Conservation (phyloP, 2,888 invertebrate genomes). For the Smittia sp. region DNA sequence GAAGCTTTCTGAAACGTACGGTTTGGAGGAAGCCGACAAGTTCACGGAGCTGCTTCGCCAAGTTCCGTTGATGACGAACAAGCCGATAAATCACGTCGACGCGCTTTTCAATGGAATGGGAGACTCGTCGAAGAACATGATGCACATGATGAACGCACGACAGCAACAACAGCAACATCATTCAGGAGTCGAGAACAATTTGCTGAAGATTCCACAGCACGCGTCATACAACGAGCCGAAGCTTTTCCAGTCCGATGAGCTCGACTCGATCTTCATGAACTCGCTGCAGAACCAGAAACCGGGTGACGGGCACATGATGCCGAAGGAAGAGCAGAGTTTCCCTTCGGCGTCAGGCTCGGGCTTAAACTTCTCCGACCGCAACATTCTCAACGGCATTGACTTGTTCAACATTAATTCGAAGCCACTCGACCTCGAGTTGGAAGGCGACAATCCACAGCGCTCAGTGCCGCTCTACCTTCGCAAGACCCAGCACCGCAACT, state of each 20-base stretch:
- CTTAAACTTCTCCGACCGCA: slow-evolving; percentile 5
- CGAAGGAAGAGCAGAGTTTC: slow-evolving; percentile 47
- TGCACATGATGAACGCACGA: slow-evolving; percentile 38
- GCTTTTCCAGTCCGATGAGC: slow-evolving; percentile 28
- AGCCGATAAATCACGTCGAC: slow-evolving; percentile 44
- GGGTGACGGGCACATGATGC: slow-evolving; percentile 42
- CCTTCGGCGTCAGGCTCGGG: slow-evolving; percentile 44
- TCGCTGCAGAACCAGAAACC: slow-evolving; percentile 33
- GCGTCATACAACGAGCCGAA: background rate
- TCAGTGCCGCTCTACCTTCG: slow-evolving; percentile 39
- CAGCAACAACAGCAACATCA: slow-evolving; percentile 42
- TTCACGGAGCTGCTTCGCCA: slow-evolving; percentile 55
- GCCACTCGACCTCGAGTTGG: background rate
- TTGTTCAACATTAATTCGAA: background rate
- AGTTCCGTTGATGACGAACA: slow-evolving; percentile 46
- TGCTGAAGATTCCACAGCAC: slow-evolving; percentile 49
- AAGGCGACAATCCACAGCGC: slow-evolving; percentile 27
- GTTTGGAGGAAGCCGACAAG: slow-evolving; percentile 59
- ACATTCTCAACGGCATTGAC: slow-evolving; percentile 37
- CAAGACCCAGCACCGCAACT: background rate
- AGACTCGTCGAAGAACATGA: background rate
- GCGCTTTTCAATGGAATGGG: background rate
- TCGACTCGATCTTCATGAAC: slow-evolving; percentile 29
- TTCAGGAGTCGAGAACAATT: slow-evolving; percentile 44
- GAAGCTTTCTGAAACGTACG: slow-evolving; percentile 57